Evolutionary conservation across 2,888 invertebrate genomes (phyloP).

Genomic region (Pristionchus fissidentatus): DNA sequence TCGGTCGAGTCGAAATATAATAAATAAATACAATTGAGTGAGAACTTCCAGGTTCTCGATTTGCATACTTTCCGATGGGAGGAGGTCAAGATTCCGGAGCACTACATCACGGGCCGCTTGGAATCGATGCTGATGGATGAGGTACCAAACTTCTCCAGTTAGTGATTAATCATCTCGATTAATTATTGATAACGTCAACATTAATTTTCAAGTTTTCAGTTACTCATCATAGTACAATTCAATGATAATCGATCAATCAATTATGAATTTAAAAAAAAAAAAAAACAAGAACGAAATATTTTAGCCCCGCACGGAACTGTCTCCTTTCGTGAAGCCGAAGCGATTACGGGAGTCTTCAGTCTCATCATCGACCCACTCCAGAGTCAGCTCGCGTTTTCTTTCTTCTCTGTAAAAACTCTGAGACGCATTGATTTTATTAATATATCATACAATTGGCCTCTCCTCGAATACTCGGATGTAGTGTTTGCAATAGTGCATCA

Average conservation of each 20-base stretch:
- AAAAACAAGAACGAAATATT: background rate
- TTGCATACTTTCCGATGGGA: conserved; percentile 41
- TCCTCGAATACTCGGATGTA: too few species aligned
- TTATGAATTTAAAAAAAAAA: background rate
- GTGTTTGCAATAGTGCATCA: too few species aligned
- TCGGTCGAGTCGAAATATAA: too few species aligned
- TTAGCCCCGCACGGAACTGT: conserved; percentile 24
- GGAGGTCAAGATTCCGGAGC: conserved; percentile 31
- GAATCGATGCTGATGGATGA: conserved; percentile 9
- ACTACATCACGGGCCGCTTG: conserved; percentile 25
- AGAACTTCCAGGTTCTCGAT: background rate
- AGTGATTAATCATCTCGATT: too few species aligned
- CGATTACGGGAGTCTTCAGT: conserved; percentile 16
- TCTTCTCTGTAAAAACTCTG: too few species aligned
- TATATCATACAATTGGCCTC: too few species aligned
- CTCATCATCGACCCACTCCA: background rate
- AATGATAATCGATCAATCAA: background rate
- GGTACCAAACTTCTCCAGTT: too few species aligned
- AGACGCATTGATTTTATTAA: too few species aligned
- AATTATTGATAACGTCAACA: too few species aligned
- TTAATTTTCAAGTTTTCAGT: too few species aligned
- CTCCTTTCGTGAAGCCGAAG: conserved; percentile 36
- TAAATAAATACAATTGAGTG: background rate
- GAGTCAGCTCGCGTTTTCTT: background rate
- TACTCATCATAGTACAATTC: too few species aligned